Evolutionary conservation across 2,888 invertebrate species (phyloP).

Genomic region (Rhagonycha lutea): DNA sequence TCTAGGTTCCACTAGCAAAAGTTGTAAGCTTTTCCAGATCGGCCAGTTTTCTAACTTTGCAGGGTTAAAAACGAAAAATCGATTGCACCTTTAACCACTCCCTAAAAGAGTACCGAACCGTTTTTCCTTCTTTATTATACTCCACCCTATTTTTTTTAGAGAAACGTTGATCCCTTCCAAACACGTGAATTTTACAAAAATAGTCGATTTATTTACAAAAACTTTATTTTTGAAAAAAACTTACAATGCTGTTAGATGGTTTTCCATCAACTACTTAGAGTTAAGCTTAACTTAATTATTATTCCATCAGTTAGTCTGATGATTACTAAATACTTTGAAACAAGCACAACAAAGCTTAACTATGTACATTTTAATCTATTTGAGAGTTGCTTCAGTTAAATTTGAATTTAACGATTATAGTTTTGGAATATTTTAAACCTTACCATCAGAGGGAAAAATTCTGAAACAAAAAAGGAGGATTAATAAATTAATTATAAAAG

Average conservation of each 20-base stretch:
- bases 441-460: background rate
- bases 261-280: background rate
- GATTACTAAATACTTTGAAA: background rate
- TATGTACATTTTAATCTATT: background rate
- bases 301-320: background rate
- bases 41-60: background rate
- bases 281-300: background rate
- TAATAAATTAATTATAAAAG: background rate
- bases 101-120: background rate
- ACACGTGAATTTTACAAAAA: background rate
- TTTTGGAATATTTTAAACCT: background rate
- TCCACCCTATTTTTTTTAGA: constrained; percentile 3
- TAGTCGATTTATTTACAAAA: background rate
- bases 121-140: background rate
- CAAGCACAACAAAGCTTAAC: background rate
- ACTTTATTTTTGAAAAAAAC: background rate
- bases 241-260: background rate
- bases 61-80: background rate
- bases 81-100: background rate
- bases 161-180: background rate
- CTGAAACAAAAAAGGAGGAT: background rate
- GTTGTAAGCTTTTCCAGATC: background rate
- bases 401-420: background rate
- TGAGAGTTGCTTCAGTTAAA: background rate
- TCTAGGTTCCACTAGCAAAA: background rate